Evolutionary conservation across 2,113 vertebrate species (phyloP).

Genomic region (Sceloporus undulatus): DNA sequence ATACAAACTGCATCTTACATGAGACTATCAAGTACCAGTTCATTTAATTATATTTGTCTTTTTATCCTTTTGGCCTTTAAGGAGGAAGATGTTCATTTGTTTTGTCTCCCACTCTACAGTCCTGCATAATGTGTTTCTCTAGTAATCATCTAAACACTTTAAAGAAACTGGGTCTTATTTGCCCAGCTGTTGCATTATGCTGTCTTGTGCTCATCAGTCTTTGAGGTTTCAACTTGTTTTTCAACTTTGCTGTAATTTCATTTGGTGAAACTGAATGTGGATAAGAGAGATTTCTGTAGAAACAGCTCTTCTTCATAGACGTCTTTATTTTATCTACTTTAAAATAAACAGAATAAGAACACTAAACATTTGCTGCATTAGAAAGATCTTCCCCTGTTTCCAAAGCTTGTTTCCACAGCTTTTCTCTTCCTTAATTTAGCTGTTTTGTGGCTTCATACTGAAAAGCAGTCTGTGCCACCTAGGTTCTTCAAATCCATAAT

Average conservation of each 20-base stretch:
- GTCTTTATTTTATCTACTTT: too few species aligned
- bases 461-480: too few species aligned
- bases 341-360: too few species aligned
- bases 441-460: too few species aligned
- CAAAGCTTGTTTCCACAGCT: too few species aligned
- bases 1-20: background rate
- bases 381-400: too few species aligned
- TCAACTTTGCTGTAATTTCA: background rate
- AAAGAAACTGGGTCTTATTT: background rate
- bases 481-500: too few species aligned
- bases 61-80: slow-evolving; percentile 10
- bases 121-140: background rate
- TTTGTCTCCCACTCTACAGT: slow-evolving; percentile 25
- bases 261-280: background rate
- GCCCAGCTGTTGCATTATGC: background rate
- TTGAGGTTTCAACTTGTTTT: background rate
- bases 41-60: background rate
- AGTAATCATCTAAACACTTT: background rate
- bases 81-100: background rate
- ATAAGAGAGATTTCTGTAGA: background rate
- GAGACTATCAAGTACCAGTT: background rate
- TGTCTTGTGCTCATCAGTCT: background rate
- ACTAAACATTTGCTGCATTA: too few species aligned
- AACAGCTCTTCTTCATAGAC: background rate
- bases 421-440: too few species aligned